phyloP scores from a whole-genome alignment of 2,113 vertebrate genomes.

The Campylorhamphus procurvoides region DNA sequence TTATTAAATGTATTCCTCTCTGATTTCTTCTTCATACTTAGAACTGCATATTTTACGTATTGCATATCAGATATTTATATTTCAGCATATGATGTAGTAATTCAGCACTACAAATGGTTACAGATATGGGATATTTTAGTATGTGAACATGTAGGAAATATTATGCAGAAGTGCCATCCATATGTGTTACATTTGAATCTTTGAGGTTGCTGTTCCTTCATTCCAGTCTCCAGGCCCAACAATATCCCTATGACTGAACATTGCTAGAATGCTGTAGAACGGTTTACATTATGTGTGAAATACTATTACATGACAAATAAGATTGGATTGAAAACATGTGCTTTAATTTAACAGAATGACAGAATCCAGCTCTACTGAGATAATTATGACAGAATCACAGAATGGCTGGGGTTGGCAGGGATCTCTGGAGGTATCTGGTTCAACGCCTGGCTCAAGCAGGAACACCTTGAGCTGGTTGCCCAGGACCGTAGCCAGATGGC shows the following conservation, averaged over 20 bases:
- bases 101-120: not conserved
- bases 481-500: not conserved
- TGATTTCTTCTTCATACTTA: not conserved
- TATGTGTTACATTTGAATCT: constrained; percentile 61
- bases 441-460: not conserved
- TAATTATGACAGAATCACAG: not conserved
- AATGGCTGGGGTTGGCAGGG: not conserved
- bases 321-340: not conserved
- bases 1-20: not conserved
- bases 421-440: not conserved
- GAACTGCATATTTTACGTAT: not conserved
- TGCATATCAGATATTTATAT: not conserved
- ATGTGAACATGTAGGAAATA: not conserved
- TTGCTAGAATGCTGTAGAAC: not conserved
- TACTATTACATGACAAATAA: not conserved
- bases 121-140: not conserved
- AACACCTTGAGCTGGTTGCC: not conserved
- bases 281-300: not conserved
- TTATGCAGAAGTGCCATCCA: constrained; percentile 57
- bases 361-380: not conserved
- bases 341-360: not conserved
- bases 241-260: not conserved
- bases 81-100: not conserved
- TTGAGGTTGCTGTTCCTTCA: constrained; percentile 18
- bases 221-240: not conserved